phyloP scores from a whole-genome alignment of 2,888 invertebrate genomes.

The Pegoplata infirma region DNA sequence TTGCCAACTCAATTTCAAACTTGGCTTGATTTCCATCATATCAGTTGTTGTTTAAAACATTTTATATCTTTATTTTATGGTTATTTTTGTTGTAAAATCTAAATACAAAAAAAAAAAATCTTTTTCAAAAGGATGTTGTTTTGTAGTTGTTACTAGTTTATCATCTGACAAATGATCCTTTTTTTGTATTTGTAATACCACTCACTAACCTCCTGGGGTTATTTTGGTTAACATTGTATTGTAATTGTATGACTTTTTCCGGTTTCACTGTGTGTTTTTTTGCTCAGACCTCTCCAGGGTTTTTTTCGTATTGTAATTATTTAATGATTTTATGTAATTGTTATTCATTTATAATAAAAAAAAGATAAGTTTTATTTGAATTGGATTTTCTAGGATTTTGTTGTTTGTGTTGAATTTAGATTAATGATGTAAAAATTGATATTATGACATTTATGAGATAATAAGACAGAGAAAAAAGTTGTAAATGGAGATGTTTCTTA shows the following conservation, averaged over 20 bases:
- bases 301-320: slow-evolving; percentile 21
- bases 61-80: background rate
- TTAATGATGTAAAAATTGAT: slow-evolving; percentile 36
- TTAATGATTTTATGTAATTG: slow-evolving; percentile 36
- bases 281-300: background rate
- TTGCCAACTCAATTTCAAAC: background rate
- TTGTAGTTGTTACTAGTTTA: background rate
- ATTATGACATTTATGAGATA: slow-evolving; percentile 27
- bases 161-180: slow-evolving; percentile 24
- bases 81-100: background rate
- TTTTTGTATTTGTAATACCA: background rate
- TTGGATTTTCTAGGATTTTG: background rate
- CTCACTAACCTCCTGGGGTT: slow-evolving; percentile 24
- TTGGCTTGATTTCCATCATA: background rate
- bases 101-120: background rate
- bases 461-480: background rate
- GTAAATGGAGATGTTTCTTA: background rate
- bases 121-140: background rate
- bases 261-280: background rate
- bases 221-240: background rate
- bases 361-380: background rate
- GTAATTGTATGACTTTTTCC: background rate
- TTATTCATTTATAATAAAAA: slow-evolving; percentile 33
- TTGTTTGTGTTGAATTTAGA: background rate
- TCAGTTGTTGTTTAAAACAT: background rate